A percentile compares a stretch with the other conserved stretches of the same genome.
These are phyloP conservation scores for Antedon mediterranea DNA, from an alignment of 53 echinoderm and acorn worm genomes.

Conservation along the genomic window DNA sequence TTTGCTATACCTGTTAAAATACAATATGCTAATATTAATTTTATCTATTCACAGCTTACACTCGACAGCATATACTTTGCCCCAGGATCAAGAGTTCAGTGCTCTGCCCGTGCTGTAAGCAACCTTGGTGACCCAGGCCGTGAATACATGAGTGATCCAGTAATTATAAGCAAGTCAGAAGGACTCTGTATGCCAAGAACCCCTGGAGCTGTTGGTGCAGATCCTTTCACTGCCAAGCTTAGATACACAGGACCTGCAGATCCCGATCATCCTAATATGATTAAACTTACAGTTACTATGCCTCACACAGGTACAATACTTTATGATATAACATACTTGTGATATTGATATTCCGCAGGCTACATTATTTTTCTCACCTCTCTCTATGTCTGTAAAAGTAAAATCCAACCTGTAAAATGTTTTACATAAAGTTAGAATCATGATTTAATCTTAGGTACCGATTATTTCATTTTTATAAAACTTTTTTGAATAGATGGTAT, in stretches of 20 bases:
- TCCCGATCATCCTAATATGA: constrained; percentile 80
- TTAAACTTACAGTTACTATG: constrained; percentile 85
- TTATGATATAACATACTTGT: too few species aligned
- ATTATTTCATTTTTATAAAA: not conserved
- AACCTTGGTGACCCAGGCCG: constrained; percentile 63
- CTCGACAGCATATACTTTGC: constrained; percentile 98
- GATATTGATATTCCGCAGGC: too few species aligned
- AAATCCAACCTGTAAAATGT: too few species aligned
- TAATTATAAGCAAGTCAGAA: constrained; percentile 54
- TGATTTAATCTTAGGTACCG: too few species aligned
- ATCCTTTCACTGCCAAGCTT: constrained; percentile 89
- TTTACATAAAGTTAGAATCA: too few species aligned
- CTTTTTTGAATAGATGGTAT: constrained; percentile 88
- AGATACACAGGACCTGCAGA: constrained; percentile 82
- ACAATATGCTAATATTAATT: too few species aligned
- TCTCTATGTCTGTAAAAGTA: too few species aligned
- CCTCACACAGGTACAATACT: constrained; percentile 78
- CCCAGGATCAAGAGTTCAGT: constrained; percentile 83
- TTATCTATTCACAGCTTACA: constrained; percentile 40
- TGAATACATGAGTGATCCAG: constrained; percentile 45
- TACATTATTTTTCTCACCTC: too few species aligned
- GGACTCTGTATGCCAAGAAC: constrained; percentile 81
- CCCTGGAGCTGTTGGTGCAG: constrained; percentile 84
- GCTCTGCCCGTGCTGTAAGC: constrained; percentile 77
- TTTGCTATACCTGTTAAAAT: too few species aligned